Evolutionary conservation across 2,113 vertebrate species (phyloP).

Genomic region (Chlamydotis undulata): DNA sequence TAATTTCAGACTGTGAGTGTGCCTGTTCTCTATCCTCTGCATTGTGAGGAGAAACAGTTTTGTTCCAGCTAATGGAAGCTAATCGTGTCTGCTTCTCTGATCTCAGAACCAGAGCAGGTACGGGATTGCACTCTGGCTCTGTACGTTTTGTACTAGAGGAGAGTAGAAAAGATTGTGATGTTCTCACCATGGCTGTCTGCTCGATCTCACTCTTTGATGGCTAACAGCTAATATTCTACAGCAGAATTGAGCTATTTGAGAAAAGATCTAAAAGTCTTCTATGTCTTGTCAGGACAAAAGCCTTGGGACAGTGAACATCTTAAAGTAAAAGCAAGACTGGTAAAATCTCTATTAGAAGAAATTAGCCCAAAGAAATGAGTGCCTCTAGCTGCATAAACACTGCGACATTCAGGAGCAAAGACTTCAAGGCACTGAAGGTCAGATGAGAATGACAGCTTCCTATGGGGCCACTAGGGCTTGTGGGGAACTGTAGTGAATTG

Average conservation of each 20-base stretch:
- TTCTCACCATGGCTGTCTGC: not conserved
- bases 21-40: not conserved
- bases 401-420: not conserved
- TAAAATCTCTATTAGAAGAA: not conserved
- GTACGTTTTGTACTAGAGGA: not conserved
- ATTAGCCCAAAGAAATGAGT: not conserved
- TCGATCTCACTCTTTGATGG: not conserved
- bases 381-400: not conserved
- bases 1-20: not conserved
- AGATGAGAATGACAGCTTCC: not conserved
- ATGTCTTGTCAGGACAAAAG: not conserved
- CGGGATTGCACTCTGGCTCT: accelerated
- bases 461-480: not conserved
- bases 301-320: not conserved
- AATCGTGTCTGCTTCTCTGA: not conserved
- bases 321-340: not conserved
- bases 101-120: not conserved
- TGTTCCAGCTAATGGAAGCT: not conserved
- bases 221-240: not conserved
- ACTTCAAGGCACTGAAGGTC: not conserved
- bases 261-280: not conserved
- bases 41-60: not conserved
- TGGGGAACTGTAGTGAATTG: not conserved
- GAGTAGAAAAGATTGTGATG: not conserved
- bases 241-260: not conserved